These are phyloP conservation scores for Tricholaema leucomelas DNA, from an alignment of 2,113 vertebrate species.

Conservation along the genomic window DNA sequence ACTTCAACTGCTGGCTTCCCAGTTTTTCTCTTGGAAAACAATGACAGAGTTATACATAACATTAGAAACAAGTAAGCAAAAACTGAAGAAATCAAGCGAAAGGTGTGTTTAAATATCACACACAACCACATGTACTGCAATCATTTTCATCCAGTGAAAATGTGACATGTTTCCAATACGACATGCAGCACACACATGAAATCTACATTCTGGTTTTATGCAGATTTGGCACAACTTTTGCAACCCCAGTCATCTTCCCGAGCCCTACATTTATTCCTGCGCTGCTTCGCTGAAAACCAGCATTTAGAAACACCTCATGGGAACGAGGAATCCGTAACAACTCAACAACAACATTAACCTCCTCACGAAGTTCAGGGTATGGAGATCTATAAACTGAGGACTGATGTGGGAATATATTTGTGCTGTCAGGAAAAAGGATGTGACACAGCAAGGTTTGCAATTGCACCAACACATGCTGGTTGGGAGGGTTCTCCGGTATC, in stretches of 20 bases:
- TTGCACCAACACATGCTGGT: rapidly evolving
- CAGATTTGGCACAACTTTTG: neutral
- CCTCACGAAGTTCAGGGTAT: neutral
- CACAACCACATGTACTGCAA: neutral
- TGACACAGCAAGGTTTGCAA: neutral
- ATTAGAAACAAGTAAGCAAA: slow-evolving; percentile 20
- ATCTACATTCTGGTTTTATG: slow-evolving; percentile 33
- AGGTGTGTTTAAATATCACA: neutral
- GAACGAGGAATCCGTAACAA: neutral
- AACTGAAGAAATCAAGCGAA: slow-evolving; percentile 13
- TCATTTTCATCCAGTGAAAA: slow-evolving; percentile 39
- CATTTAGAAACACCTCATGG: neutral
- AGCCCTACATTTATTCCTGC: neutral
- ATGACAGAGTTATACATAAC: neutral
- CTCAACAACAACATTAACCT: slow-evolving; percentile 8
- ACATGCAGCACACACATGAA: slow-evolving; percentile 44
- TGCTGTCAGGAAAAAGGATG: neutral
- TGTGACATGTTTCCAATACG: slow-evolving; percentile 19
- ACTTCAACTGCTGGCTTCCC: neutral
- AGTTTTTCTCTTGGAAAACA: neutral
- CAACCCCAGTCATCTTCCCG: neutral
- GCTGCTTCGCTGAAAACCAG: neutral
- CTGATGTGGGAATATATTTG: neutral
- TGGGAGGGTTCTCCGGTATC: neutral
- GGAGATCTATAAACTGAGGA: neutral